Evolutionary conservation across 2,797 vertebrate genomes (phyloP).

Genomic region (Tolypeutes matacus): DNA sequence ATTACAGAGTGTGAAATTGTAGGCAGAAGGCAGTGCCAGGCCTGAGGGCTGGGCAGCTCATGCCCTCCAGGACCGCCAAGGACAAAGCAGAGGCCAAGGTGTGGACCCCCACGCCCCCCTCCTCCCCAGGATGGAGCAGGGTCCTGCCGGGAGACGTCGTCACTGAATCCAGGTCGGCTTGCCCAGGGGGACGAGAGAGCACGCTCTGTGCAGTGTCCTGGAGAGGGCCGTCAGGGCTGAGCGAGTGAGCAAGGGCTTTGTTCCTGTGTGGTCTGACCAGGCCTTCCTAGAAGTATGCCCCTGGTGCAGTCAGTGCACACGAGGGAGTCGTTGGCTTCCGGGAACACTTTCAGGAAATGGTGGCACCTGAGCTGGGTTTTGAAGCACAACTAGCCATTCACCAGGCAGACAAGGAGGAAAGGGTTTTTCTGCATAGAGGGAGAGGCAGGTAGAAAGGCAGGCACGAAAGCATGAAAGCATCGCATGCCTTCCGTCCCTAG

Average conservation of each 20-base stretch:
- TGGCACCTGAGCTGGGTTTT: not conserved
- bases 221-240: not conserved
- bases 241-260: too few species aligned
- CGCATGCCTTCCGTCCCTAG: rapidly evolving
- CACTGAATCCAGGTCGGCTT: not conserved
- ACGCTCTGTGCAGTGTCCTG: too few species aligned
- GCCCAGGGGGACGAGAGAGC: rapidly evolving
- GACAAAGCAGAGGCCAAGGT: not conserved
- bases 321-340: not conserved
- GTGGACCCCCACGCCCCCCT: not conserved
- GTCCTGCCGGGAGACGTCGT: not conserved
- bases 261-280: not conserved
- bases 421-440: not conserved
- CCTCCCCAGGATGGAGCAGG: not conserved
- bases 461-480: rapidly evolving
- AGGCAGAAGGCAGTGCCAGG: not conserved
- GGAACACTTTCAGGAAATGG: not conserved
- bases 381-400: not conserved
- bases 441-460: not conserved
- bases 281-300: rapidly evolving
- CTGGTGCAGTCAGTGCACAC: rapidly evolving
- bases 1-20: constrained; percentile 46
- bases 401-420: not conserved
- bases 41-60: rapidly evolving
- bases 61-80: not conserved